Conservation (phyloP, 2,797 vertebrate genomes). For the Lutjanus campechanus region DNA sequence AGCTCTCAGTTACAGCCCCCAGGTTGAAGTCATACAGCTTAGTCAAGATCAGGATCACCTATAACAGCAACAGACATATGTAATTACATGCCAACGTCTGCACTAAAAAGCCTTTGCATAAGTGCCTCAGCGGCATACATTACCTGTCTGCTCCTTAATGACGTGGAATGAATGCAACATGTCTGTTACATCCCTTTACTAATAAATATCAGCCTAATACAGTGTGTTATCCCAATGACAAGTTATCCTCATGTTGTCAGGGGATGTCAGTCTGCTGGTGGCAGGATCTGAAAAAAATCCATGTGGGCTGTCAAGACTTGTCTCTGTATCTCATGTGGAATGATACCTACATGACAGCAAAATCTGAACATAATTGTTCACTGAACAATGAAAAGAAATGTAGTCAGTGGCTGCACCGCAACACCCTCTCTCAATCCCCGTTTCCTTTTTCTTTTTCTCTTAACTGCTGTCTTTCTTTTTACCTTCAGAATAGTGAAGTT, state of each 20-base stretch:
- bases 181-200: conserved; percentile 47
- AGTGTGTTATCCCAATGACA: conserved; percentile 69
- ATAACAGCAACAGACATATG: conserved; percentile 60
- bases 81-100: conserved; percentile 56
- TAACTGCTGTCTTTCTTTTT: conserved; percentile 20
- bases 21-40: conserved; percentile 98
- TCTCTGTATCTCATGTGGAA: conserved; percentile 77
- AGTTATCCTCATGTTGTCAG: conserved; percentile 75
- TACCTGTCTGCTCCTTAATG: conserved; percentile 55
- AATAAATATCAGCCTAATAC: conserved; percentile 63
- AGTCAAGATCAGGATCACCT: conserved; percentile 99
- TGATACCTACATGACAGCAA: conserved; percentile 76
- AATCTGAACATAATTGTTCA: conserved; percentile 76
- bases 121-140: conserved; percentile 34
- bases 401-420: conserved; percentile 37
- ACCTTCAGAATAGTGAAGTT: conserved; percentile 11
- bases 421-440: conserved; percentile 1
- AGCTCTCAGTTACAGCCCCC: conserved; percentile 97
- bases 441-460: neutral
- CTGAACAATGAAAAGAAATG: conserved; percentile 74
- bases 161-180: conserved; percentile 55
- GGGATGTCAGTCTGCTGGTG: conserved; percentile 69
- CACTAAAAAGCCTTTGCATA: conserved; percentile 41
- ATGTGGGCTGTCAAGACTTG: conserved; percentile 67
- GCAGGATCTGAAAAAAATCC: conserved; percentile 62